Evolutionary conservation across 2,113 vertebrate species (phyloP).

Genomic region (Bubalus kerabau): DNA sequence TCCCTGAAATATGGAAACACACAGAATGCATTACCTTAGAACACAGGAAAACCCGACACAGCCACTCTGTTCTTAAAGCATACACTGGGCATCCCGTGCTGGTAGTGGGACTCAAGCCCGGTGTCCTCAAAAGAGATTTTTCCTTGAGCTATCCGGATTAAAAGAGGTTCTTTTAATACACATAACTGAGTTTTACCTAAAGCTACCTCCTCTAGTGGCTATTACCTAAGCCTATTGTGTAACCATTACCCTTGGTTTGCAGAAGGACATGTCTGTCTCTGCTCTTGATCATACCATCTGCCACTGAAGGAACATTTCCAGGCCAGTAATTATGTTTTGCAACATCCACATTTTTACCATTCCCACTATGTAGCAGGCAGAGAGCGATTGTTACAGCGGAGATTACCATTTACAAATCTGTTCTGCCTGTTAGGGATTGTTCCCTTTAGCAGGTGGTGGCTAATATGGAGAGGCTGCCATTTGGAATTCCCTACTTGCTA

Average conservation of each 20-base stretch:
- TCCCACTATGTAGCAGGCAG: not conserved
- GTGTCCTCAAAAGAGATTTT: not conserved
- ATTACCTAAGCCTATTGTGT: slow-evolving; percentile 44
- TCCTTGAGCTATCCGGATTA: not conserved
- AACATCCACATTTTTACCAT: slow-evolving; percentile 37
- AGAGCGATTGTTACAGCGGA: not conserved
- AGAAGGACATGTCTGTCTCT: slow-evolving; percentile 51
- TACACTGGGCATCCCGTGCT: not conserved
- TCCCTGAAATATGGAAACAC: not conserved
- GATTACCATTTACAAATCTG: slow-evolving; percentile 9
- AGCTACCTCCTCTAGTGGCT: not conserved
- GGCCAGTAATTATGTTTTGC: slow-evolving; percentile 55
- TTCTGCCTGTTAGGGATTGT: not conserved
- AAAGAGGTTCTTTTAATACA: not conserved
- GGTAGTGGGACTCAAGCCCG: not conserved
- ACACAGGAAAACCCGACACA: not conserved
- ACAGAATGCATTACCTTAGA: not conserved
- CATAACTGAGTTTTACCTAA: not conserved
- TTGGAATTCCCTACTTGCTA: not conserved
- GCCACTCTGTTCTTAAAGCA: not conserved
- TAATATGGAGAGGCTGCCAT: not conserved
- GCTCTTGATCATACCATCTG: slow-evolving; percentile 60
- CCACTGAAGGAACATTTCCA: slow-evolving; percentile 65
- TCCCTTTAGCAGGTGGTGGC: not conserved
- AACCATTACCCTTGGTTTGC: slow-evolving; percentile 50